A percentile compares a stretch with the other conserved stretches of the same genome.
phyloP scores from a whole-genome alignment of 2,113 vertebrate genomes.

The Beaufortia kweichowensis region DNA sequence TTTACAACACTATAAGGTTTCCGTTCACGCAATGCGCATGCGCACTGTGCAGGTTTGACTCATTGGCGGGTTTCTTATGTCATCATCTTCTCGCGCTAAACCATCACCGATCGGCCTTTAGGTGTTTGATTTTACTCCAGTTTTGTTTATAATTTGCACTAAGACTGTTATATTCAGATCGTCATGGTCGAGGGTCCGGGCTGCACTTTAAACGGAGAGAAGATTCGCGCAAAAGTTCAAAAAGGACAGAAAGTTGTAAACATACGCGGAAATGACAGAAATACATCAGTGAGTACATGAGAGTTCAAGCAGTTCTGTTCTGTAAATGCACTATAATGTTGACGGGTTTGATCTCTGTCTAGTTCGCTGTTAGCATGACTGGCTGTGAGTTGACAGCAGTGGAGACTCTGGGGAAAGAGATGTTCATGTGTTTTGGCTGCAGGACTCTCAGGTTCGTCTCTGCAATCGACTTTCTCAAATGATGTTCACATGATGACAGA shows the following conservation, averaged over 20 bases:
- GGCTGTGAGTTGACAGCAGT: constrained; percentile 78
- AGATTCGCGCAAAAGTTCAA: constrained; percentile 73
- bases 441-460: constrained; percentile 82
- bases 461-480: neutral
- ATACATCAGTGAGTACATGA: constrained; percentile 37
- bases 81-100: neutral
- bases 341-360: neutral
- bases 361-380: constrained; percentile 50
- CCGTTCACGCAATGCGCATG: too few relatives aligned
- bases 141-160: neutral
- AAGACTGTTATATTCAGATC: too few relatives aligned
- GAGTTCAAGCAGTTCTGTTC: neutral
- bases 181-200: constrained; percentile 91
- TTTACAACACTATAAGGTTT: too few relatives aligned
- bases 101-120: too few relatives aligned
- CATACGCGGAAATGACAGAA: constrained; percentile 59
- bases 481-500: neutral
- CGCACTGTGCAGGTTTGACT: constrained; percentile 54
- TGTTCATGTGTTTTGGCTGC: constrained; percentile 87
- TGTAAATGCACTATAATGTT: neutral
- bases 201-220: constrained; percentile 81
- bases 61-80: constrained; percentile 55
- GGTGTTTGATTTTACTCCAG: too few relatives aligned
- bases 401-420: constrained; percentile 90
- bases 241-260: constrained; percentile 76